Conservation (phyloP, 2,888 invertebrate genomes). For the Yponomeuta sedellus region DNA sequence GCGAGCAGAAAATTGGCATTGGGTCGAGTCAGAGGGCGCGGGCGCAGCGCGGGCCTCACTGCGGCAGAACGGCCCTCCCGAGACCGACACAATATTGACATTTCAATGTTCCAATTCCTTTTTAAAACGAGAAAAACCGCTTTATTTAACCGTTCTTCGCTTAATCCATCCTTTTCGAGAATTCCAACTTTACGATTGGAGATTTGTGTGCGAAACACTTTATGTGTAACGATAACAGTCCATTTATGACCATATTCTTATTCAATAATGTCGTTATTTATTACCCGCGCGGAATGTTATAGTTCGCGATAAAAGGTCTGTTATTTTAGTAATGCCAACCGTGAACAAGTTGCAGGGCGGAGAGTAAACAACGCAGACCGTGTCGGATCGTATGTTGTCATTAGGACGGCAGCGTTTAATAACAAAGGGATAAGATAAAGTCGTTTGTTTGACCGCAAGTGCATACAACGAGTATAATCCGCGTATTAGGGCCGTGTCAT, state of each 20-base stretch:
- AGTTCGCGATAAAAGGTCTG: slow-evolving; percentile 37
- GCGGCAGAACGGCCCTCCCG: slow-evolving; percentile 11
- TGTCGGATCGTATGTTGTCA: slow-evolving; percentile 5
- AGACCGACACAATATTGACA: slow-evolving; percentile 21
- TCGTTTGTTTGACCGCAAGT: slow-evolving; percentile 17
- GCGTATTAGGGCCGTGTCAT: slow-evolving; percentile 56
- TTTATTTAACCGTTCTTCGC: neutral
- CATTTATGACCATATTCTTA: slow-evolving; percentile 41
- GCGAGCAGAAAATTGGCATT: slow-evolving; percentile 74
- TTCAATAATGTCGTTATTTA: slow-evolving; percentile 43
- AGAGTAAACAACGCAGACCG: neutral
- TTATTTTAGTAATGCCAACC: slow-evolving; percentile 30
- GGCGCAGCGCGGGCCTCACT: slow-evolving; percentile 19
- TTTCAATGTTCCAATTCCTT: slow-evolving; percentile 20
- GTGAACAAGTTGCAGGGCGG: slow-evolving; percentile 29
- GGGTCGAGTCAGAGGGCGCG: slow-evolving; percentile 34
- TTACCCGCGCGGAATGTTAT: slow-evolving; percentile 31
- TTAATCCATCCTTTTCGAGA: slow-evolving; percentile 10
- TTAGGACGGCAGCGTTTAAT: slow-evolving; percentile 11
- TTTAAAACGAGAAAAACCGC: neutral
- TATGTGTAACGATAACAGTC: slow-evolving; percentile 31
- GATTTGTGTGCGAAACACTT: slow-evolving; percentile 18
- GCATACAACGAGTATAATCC: slow-evolving; percentile 39
- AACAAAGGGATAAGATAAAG: slow-evolving; percentile 15
- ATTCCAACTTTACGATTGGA: slow-evolving; percentile 13